Evolutionary conservation across 1,140 invertebrate genomes (phyloP), one percentile per base, ranked within the genome.

Genomic region (Argopecten irradians): DNA sequence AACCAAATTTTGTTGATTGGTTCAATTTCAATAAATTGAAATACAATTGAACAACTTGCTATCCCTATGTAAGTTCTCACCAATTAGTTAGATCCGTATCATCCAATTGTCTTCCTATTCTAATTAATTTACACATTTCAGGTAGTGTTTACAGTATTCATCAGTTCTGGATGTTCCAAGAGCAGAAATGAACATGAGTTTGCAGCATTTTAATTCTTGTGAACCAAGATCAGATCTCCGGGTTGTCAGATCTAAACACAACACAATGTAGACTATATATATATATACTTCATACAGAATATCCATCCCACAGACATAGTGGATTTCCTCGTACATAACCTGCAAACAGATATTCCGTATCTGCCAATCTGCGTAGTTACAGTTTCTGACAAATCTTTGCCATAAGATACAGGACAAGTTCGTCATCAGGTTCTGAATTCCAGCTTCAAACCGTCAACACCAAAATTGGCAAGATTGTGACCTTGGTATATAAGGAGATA

Each of bases 391-490:
- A 71, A 71, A 5, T 28, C 55, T 71, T 71, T 71, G 55, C 55
- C 55, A 28, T 71, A 11, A 71, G 8, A 28, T 71, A 28, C 11
- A n/a, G 55, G 22, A n/a, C 22, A 71, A 71, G 28, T 28, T 28
- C 22, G 8, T 71, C n/a, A 71, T 71, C 55, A 71, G 55, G 55
- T 71, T 71, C 55, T 71, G n/a, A 71, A 71, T 28, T 71, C 55
- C 22, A 71, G 55, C 55, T 71, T 71, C n/a, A 71, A 71, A 71
- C 55, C 55, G 22, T 8, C 7, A 22, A 71, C n/a, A 28, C n/a
- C 55, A 71, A 71, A 71, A 71, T 71, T 71, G 55, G 55, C 55
- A 71, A 71, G 55, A 71, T 71, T 71, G 55, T 1, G n/a, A 71
- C 55, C 55, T 28, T 16, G 55, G 55, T 71, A 71, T 71, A 71